Conservation (phyloP, 2,888 invertebrate genomes). For the Eristalis tenax region DNA sequence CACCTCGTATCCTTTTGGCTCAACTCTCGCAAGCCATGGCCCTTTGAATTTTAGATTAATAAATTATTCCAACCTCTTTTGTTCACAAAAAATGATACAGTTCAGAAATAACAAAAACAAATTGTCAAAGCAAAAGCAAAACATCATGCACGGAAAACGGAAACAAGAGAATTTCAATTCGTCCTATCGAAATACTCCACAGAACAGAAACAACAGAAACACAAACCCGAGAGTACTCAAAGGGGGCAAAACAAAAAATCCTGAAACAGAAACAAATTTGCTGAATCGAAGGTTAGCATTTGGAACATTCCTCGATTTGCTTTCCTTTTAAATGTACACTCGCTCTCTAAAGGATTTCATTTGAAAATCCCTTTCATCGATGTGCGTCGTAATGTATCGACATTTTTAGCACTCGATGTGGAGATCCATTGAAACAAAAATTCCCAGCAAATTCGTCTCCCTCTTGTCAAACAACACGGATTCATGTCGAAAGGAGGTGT, state of each 20-base stretch:
- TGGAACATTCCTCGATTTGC: background rate
- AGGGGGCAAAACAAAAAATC: background rate
- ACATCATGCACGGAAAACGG: background rate
- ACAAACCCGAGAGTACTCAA: background rate
- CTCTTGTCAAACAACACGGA: background rate
- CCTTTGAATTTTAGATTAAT: too few species aligned
- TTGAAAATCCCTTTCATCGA: background rate
- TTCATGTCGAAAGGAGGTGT: background rate
- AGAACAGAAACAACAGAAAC: background rate
- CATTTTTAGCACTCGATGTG: background rate
- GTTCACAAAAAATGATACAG: too few species aligned
- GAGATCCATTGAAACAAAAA: background rate
- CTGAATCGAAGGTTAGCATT: background rate
- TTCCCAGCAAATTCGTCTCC: background rate
- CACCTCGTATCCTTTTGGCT: too few species aligned
- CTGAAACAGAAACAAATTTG: background rate
- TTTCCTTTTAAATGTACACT: background rate
- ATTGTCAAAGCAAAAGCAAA: background rate
- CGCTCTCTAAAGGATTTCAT: background rate
- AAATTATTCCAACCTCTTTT: too few species aligned
- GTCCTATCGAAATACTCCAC: background rate
- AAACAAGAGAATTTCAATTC: background rate
- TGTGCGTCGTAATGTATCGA: background rate
- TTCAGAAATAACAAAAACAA: background rate
- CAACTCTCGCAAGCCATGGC: too few species aligned